phyloP scores from a whole-genome alignment of 2,888 invertebrate genomes.

The Bellardia pandia region DNA sequence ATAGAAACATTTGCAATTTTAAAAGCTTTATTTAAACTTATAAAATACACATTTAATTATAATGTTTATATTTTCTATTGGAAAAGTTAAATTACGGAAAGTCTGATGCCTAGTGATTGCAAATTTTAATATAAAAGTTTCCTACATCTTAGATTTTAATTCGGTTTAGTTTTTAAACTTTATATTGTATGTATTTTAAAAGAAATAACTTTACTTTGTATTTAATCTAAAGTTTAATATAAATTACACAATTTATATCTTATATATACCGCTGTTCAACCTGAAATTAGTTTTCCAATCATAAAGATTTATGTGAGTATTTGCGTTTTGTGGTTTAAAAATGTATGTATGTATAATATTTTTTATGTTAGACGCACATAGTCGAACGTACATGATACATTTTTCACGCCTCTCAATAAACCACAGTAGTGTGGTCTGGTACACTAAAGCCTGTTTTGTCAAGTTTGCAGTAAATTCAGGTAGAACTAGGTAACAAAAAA shows the following conservation, averaged over 20 bases:
- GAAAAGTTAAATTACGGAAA: no score
- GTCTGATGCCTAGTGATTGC: no score
- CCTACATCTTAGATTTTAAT: no score
- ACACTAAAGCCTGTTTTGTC: constrained; percentile 24
- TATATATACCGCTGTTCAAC: constrained; percentile 46
- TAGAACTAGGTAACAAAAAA: no score
- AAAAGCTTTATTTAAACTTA: not conserved
- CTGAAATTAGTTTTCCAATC: constrained; percentile 65
- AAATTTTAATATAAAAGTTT: no score
- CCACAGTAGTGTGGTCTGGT: not conserved
- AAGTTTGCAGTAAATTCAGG: not conserved
- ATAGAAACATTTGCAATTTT: not conserved
- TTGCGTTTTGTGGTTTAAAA: constrained; percentile 59
- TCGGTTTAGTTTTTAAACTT: not conserved
- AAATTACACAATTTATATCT: constrained; percentile 50
- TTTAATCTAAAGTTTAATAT: not conserved
- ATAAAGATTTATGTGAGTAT: constrained; percentile 67
- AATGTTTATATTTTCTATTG: not conserved
- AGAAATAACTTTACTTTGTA: constrained; percentile 19
- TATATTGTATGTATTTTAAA: not conserved
- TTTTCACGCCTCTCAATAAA: constrained; percentile 66
- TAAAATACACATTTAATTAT: not conserved
- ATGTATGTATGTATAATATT: not conserved
- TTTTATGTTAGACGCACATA: constrained; percentile 40
- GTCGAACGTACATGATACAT: constrained; percentile 42